Conservation (phyloP, 2,797 vertebrate species). For the Phataginus tetradactyla region DNA sequence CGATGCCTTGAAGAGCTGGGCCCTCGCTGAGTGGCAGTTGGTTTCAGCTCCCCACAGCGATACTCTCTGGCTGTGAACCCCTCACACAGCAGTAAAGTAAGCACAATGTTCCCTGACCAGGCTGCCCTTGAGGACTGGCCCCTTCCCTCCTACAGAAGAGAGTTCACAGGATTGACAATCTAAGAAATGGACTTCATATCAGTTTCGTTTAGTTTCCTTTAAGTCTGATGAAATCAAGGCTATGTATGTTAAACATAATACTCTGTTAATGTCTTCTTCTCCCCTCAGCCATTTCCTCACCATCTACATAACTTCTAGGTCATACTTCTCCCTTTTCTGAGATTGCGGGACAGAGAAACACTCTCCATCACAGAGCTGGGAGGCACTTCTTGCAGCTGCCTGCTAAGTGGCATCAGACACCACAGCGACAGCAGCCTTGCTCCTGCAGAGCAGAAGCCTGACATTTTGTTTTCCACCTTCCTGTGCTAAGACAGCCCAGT, state of each 20-base stretch:
- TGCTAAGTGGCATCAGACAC: background rate
- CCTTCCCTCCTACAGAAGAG: conserved; percentile 29
- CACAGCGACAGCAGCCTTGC: background rate
- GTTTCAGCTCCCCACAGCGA: background rate
- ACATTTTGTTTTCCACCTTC: conserved; percentile 37
- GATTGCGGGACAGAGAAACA: background rate
- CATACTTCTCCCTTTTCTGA: background rate
- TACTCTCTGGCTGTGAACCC: conserved; percentile 9
- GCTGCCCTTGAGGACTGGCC: background rate
- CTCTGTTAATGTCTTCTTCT: background rate
- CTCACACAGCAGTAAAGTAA: background rate
- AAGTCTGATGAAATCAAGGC: conserved; percentile 37
- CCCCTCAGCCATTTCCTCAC: background rate
- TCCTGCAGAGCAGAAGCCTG: background rate
- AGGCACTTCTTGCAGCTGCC: background rate
- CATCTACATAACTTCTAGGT: background rate
- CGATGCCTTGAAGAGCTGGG: background rate
- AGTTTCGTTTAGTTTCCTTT: conserved; percentile 42
- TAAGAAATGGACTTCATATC: conserved; percentile 32
- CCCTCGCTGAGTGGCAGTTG: background rate
- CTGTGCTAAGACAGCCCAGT: background rate
- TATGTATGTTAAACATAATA: background rate
- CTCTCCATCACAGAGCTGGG: background rate
- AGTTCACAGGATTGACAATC: background rate
- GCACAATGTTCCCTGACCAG: background rate